Base-by-base conservation (phyloP, 2,888 invertebrate species). In the Aricia artaxerxes region DNA sequence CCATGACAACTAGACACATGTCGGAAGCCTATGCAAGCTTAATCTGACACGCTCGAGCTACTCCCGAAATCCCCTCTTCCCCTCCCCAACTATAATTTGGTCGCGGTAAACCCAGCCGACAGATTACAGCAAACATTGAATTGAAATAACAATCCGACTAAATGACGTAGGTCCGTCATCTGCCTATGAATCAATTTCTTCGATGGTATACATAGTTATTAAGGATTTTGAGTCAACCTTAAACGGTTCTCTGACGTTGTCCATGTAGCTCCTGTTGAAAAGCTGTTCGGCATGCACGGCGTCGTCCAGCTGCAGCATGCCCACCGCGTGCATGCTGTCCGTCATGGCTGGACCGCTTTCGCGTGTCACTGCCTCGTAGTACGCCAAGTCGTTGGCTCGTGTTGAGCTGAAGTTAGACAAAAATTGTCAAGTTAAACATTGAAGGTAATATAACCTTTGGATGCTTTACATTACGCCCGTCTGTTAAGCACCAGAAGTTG, bases 301-400 rank as follows among this genome's bases (percentile, higher is more conserved):
- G 60, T 95, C 90, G 0, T 87, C 89, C 13, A 95, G 82, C 40
- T 91, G 90, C 64, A 96, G 86, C 82, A 95, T 95, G 5, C 95
- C 95, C 1, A 95, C 92, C 0, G 95, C 88, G 85, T 96, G 95
- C 95, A 96, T 95, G 76, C 96, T 95, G 96, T 96, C 96, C 1
- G 96, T 96, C 96, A 96, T 96, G 0, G 96, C 96, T 1, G 96
- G 96, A 0, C 96, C 96, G 35, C 86, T 89, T 72, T 85, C 85
- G 0, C 95, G 89, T 0, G 95, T 96, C 13, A 95, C 94, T 0
- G 92, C 89, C 83, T 94, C 95, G 87, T 96, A 96, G 83, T 95
- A 95, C 0, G 88, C 84, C 31, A 96, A 85, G 83, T 96, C 95
- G 84, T 96, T 95, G 0, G 90, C 85, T 80, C 93, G 85, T 0